Base-by-base conservation (phyloP, 1,140 invertebrate species). In the Camponotus floridanus region DNA sequence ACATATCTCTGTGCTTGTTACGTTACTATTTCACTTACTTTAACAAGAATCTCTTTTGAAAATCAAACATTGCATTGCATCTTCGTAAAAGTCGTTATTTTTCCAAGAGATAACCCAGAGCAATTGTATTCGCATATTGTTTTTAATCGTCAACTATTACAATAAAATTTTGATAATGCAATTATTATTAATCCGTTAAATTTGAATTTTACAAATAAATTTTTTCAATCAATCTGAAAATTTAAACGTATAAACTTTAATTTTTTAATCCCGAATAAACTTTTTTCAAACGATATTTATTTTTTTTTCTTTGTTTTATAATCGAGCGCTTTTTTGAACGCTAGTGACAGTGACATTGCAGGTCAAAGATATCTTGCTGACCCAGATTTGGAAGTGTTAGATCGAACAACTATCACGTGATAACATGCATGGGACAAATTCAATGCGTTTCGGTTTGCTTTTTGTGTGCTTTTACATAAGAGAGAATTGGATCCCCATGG, bases 311-410 rank as follows among this genome's bases (percentile, higher is more conserved):
- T 76, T 45, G 3, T 26, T 61, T 21, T 42, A 9, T 42, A 36
- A 31, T 13, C 13, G 9, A 11, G 13, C 5, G 8, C 8, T 42
- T 5, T 67, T 79, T 62, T 51, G 42, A 55, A 8, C 31, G 26
- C 31, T 33, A 51, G 18, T 67, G 9, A 68, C n/a, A 33, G 6
- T 62, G 59, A 64, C 57, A 62, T 76, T 76, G 21, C 39, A 36
- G 45, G 36, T 68, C 62, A 79, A 79, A 76, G 57, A 64, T 76
- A 76, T 79, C 42, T 36, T 39, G 18, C 18, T 65, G 62, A 79
- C 31, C 61, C 1, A 67, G 45, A 48, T 79, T 65, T 79, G n/a
- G 8, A 39, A 79, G 61, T 11, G 26, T 36, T 67, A 65, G 62
- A 51, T 79, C n/a, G 42, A 79, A 48, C 62, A 18, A 13, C n/a